Evolutionary conservation across 2,797 vertebrate species (phyloP).

Genomic region (Oceanodroma leucorhoa): DNA sequence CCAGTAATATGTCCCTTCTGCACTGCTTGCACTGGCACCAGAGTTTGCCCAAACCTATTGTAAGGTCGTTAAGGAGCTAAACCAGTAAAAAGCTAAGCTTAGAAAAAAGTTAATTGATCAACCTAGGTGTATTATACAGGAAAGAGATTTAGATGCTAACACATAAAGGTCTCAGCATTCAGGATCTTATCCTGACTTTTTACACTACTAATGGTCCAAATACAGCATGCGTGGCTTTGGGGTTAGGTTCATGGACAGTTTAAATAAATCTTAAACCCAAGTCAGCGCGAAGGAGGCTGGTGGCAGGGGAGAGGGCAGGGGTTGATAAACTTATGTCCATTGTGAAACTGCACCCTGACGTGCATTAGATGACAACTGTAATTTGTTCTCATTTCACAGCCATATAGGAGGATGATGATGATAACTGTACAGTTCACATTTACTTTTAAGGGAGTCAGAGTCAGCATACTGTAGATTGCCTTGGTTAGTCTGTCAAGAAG

Average conservation of each 20-base stretch:
- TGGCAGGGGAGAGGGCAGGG: neutral
- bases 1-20: neutral
- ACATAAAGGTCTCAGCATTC: neutral
- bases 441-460: neutral
- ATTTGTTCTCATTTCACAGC: neutral
- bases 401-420: rapidly evolving
- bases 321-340: neutral
- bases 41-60: neutral
- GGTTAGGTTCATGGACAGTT: neutral
- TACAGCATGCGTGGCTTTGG: neutral
- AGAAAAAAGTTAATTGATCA: neutral
- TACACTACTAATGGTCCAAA: neutral
- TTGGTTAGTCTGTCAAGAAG: neutral
- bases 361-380: neutral
- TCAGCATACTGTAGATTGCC: neutral
- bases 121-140: neutral
- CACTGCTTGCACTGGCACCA: neutral
- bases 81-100: neutral
- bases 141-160: neutral
- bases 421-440: neutral
- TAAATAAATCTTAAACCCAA: neutral
- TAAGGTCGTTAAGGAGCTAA: neutral
- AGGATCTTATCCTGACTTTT: neutral
- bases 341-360: neutral
- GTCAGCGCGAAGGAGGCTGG: neutral